phyloP scores from a whole-genome alignment of 2,113 vertebrate genomes.

The Glaucidium brasilianum region DNA sequence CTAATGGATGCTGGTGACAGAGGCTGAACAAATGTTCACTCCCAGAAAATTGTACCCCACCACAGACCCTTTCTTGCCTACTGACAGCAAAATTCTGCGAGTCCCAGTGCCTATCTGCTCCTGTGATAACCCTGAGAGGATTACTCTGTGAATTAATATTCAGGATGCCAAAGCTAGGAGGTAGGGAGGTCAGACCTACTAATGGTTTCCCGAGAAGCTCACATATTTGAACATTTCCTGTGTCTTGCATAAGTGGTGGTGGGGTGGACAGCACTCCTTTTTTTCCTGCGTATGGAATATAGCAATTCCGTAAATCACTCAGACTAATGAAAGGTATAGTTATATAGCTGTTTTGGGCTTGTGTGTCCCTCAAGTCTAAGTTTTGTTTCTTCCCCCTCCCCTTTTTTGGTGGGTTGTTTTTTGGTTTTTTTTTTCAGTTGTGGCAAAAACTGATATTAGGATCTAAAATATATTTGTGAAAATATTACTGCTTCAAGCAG shows the following conservation, averaged over 20 bases:
- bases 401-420: no score
- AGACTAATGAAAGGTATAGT: background rate
- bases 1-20: background rate
- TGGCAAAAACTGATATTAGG: background rate
- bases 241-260: background rate
- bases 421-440: background rate
- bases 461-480: background rate
- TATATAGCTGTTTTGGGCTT: background rate
- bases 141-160: background rate
- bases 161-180: background rate
- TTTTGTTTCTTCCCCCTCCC: background rate
- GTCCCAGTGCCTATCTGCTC: background rate
- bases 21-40: background rate
- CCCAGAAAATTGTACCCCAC: background rate
- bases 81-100: background rate
- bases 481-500: background rate
- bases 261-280: background rate
- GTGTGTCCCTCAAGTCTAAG: background rate
- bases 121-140: background rate
- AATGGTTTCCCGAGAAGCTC: background rate
- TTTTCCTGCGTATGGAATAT: background rate
- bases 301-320: background rate
- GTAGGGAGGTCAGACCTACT: background rate
- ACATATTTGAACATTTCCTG: background rate
- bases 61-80: background rate